Evolutionary conservation across 1,140 invertebrate genomes (phyloP).

Genomic region (Drosophila virilis): DNA sequence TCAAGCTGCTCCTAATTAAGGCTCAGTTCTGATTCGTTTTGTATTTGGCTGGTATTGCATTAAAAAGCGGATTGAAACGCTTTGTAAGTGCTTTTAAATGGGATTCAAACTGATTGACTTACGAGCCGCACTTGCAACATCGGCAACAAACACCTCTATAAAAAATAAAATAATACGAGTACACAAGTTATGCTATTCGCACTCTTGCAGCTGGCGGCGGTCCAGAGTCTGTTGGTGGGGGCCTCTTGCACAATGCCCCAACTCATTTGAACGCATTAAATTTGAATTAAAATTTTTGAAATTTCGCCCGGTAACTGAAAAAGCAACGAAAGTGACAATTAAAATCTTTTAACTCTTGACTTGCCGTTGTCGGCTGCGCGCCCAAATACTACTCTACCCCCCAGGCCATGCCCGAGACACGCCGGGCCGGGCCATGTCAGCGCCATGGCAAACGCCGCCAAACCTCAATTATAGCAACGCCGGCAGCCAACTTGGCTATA

Average conservation of each 20-base stretch:
- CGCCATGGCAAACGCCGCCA: constrained; percentile 31
- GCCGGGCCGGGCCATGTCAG: constrained; percentile 40
- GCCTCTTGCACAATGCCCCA: constrained; percentile 58
- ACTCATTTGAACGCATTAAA: constrained; percentile 74
- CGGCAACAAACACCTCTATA: constrained; percentile 9
- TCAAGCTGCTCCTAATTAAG: constrained; percentile 29
- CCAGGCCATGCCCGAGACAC: constrained; percentile 19
- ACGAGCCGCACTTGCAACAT: constrained; percentile 52
- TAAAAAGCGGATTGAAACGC: constrained; percentile 49
- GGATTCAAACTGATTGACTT: constrained; percentile 40
- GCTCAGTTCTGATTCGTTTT: constrained; percentile 45
- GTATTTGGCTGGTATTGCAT: constrained; percentile 39
- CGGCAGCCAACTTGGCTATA: constrained; percentile 49
- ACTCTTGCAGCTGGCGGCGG: neutral
- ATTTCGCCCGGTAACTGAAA: constrained; percentile 58
- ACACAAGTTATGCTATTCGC: constrained; percentile 2
- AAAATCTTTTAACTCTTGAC: constrained; percentile 51
- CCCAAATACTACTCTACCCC: constrained; percentile 39
- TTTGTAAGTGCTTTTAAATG: constrained; percentile 19
- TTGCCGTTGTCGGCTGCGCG: constrained; percentile 46
- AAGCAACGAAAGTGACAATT: constrained; percentile 78
- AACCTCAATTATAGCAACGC: constrained; percentile 69
- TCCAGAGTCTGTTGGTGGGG: neutral
- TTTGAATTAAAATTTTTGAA: constrained; percentile 80
- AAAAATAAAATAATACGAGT: constrained; percentile 16